Conservation (phyloP, 2,113 vertebrate species). For the Pseudorectes ferrugineus region DNA sequence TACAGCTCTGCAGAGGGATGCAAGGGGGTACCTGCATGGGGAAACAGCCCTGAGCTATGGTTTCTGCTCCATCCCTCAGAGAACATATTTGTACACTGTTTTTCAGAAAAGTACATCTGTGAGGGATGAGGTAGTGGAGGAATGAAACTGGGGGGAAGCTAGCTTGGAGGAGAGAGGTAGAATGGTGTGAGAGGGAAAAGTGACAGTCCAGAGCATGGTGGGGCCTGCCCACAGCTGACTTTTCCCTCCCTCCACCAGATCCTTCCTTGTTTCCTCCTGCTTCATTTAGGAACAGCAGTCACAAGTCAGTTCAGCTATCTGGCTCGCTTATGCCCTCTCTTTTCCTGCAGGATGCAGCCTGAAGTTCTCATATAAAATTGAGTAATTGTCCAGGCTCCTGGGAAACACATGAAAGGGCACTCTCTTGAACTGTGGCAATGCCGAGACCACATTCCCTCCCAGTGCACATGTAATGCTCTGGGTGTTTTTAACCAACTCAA, state of each 20-base stretch:
- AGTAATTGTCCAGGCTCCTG: background rate
- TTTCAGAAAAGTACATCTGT: background rate
- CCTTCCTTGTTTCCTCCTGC: background rate
- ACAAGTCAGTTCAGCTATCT: background rate
- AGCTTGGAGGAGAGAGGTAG: background rate
- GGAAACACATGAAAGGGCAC: conserved; percentile 6
- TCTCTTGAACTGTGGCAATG: background rate
- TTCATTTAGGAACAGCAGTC: background rate
- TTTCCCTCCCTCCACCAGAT: background rate
- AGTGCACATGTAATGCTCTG: background rate
- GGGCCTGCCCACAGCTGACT: background rate
- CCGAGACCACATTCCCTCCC: background rate
- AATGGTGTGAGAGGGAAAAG: background rate
- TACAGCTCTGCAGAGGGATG: background rate
- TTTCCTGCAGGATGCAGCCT: background rate
- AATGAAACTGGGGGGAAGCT: background rate
- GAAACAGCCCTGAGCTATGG: background rate
- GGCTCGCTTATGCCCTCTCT: background rate
- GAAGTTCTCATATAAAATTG: background rate
- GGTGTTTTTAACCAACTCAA: background rate
- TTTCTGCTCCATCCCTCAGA: background rate
- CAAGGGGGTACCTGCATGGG: accelerated
- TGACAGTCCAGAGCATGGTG: background rate
- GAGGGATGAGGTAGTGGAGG: background rate
- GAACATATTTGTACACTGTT: accelerated